Evolutionary conservation across 1,140 invertebrate genomes (phyloP).

Genomic region (Drosophila lowei): DNA sequence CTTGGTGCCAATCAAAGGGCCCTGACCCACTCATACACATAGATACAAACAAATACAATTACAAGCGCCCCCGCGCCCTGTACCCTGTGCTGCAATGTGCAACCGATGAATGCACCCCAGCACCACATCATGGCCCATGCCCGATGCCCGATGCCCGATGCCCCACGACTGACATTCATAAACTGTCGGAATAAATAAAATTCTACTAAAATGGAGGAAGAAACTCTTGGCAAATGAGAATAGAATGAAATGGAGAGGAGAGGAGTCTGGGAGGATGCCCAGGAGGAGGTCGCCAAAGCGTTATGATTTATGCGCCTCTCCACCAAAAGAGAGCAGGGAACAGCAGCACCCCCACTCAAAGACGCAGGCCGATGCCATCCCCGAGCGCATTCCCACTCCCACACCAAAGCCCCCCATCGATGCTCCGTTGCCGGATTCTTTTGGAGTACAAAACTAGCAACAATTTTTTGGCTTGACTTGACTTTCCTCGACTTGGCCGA

Average conservation of each 20-base stretch:
- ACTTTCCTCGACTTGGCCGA: constrained; percentile 4
- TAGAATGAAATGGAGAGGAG: not conserved
- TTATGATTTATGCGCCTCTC: constrained; percentile 70
- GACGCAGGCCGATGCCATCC: too few species aligned
- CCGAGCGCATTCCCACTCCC: too few species aligned
- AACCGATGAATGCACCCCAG: not conserved
- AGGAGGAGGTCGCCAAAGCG: constrained; percentile 34
- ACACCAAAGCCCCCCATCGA: constrained; percentile 23
- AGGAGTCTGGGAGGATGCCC: constrained; percentile 10
- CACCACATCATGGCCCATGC: not conserved
- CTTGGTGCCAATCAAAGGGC: constrained; percentile 62
- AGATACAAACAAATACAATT: constrained; percentile 73
- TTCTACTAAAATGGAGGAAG: constrained; percentile 42
- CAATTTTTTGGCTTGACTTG: constrained; percentile 58
- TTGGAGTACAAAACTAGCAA: constrained; percentile 34
- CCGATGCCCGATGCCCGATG: constrained; percentile 11
- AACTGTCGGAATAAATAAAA: constrained; percentile 81
- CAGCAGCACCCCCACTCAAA: not conserved
- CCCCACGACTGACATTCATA: constrained; percentile 64
- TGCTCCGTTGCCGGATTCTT: constrained; percentile 40
- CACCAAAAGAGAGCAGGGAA: constrained; percentile 23
- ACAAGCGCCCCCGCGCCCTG: constrained; percentile 49
- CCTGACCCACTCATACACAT: constrained; percentile 32
- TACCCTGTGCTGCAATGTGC: constrained; percentile 10
- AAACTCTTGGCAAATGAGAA: constrained; percentile 49